These are phyloP conservation scores for Trichoplax adhaerens DNA, from an alignment of 37 sponge, comb jelly and placozoan genomes.

Conservation along the genomic window DNA sequence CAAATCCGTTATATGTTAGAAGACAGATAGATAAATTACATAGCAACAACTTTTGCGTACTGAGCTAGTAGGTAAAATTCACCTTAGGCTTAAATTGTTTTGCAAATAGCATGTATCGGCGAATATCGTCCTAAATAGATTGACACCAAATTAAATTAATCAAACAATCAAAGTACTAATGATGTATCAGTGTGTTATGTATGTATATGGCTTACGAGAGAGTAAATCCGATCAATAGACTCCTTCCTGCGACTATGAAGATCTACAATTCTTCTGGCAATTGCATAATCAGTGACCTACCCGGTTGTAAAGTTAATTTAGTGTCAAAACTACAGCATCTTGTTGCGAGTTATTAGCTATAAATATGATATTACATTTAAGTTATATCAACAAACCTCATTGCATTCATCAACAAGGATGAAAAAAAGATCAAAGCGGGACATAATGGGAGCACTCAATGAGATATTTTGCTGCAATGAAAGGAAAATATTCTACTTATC, in stretches of 20 bases:
- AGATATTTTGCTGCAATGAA: constrained; percentile 70
- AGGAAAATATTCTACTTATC: neutral
- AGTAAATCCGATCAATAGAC: constrained; percentile 56
- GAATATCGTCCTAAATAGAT: constrained; percentile 64
- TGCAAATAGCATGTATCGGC: constrained; percentile 84
- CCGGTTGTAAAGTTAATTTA: neutral
- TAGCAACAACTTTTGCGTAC: neutral
- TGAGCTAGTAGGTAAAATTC: neutral
- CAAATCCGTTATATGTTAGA: constrained; percentile 2
- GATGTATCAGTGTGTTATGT: too few relatives aligned
- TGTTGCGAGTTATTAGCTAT: neutral
- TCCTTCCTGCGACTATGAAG: constrained; percentile 57
- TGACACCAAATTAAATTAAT: neutral
- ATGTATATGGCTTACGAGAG: constrained; percentile 28
- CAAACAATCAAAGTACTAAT: neutral
- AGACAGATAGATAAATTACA: neutral
- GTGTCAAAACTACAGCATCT: neutral
- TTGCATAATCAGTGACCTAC: constrained; percentile 92
- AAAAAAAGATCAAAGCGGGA: constrained; percentile 93
- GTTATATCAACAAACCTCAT: constrained; percentile 42
- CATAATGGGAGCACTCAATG: constrained; percentile 74
- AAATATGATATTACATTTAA: constrained; percentile 1
- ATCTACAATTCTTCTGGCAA: constrained; percentile 88
- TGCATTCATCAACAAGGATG: constrained; percentile 91
- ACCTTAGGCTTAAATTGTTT: constrained; percentile 86